Percentiles rank a stretch among this genome's conserved stretches.
Evolutionary conservation across 2,797 vertebrate genomes (phyloP).

Genomic region (Gadopsis bispinosus): DNA sequence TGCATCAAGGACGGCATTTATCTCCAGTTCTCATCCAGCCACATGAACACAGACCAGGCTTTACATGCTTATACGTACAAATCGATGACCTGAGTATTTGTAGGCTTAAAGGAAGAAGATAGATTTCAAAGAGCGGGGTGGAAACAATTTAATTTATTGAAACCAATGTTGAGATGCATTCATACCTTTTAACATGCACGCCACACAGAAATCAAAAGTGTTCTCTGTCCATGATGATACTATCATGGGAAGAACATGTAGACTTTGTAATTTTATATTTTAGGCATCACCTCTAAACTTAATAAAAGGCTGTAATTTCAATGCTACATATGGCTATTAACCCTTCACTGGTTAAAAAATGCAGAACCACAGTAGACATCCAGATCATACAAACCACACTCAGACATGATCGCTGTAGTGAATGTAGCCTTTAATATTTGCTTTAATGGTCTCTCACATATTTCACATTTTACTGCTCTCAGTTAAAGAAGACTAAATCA

Average conservation of each 20-base stretch:
- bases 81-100: conserved; percentile 2
- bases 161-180: not conserved
- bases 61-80: conserved; percentile 33
- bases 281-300: not conserved
- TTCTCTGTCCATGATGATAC: not conserved
- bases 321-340: not conserved
- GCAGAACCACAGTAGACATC: conserved; percentile 9
- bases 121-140: not conserved
- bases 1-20: conserved; percentile 68
- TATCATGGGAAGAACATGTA: not conserved
- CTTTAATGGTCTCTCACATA: conserved; percentile 30
- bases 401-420: conserved; percentile 24
- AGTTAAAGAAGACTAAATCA: conserved; percentile 58
- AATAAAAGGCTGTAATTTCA: not conserved
- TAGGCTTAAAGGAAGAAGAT: not conserved
- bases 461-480: conserved; percentile 36
- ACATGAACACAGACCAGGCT: conserved; percentile 41
- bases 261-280: not conserved
- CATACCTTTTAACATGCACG: not conserved
- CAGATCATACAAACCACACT: conserved; percentile 21
- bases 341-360: conserved; percentile 11
- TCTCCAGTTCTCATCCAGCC: conserved; percentile 60
- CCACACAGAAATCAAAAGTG: not conserved
- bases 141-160: not conserved
- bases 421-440: conserved; percentile 4